phyloP scores from a whole-genome alignment of 37 sponge, comb jelly and placozoan genomes.

The Eunapius fragilis region DNA sequence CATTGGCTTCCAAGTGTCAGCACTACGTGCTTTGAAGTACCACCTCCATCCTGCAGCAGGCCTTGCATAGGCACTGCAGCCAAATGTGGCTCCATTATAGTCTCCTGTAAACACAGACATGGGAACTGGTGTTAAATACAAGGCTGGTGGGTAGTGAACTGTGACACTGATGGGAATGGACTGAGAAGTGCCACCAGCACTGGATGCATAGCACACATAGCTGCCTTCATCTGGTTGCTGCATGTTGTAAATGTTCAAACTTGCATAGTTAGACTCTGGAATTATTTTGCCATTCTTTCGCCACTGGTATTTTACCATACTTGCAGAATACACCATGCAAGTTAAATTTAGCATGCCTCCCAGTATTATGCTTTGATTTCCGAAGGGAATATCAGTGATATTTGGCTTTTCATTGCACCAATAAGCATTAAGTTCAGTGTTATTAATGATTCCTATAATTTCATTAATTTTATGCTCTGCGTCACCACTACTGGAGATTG shows the following conservation, averaged over 20 bases:
- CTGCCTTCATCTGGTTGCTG: constrained; percentile 14
- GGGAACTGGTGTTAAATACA: background rate
- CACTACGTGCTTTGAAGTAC: constrained; percentile 4
- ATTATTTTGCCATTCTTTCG: constrained; percentile 15
- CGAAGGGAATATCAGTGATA: constrained; percentile 4
- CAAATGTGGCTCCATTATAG: constrained; percentile 32
- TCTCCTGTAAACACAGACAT: constrained; percentile 13
- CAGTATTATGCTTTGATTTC: background rate
- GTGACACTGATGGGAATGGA: constrained; percentile 13
- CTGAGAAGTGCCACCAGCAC: constrained; percentile 6
- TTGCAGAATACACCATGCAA: constrained; percentile 8
- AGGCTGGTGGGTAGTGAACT: constrained; percentile 18
- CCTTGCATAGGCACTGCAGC: constrained; percentile 28
- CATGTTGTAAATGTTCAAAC: background rate
- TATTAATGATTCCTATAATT: background rate
- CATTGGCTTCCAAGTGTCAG: background rate
- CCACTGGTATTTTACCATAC: constrained; percentile 18
- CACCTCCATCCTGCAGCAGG: constrained; percentile 38
- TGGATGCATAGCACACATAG: constrained; percentile 27
- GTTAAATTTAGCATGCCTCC: background rate
- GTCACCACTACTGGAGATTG: background rate
- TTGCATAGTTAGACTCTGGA: background rate
- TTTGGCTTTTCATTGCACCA: constrained; percentile 36
- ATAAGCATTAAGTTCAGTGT: background rate
- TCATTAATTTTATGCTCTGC: background rate